phyloP scores from a whole-genome alignment of 64 coral and sea anemone species.

The Stichodactyla helianthus region DNA sequence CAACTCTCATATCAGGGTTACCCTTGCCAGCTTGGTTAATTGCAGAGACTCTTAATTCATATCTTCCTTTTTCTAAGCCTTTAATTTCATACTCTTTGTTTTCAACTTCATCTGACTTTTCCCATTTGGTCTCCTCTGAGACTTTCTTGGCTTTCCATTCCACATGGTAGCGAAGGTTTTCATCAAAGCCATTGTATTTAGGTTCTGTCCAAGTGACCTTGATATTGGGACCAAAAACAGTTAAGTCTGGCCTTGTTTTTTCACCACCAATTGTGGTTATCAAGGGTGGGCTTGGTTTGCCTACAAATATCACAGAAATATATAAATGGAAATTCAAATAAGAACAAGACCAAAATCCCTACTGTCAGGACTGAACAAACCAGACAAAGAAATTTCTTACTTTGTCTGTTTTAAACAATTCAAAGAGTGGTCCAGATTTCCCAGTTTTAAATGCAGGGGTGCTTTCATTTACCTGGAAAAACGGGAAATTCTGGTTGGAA shows the following conservation, averaged over 20 bases:
- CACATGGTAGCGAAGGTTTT: slow-evolving; percentile 16
- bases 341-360: too few relatives aligned
- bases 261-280: slow-evolving; percentile 12
- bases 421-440: too few relatives aligned
- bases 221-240: slow-evolving; percentile 8
- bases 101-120: not conserved
- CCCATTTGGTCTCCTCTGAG: not conserved
- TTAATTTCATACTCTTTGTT: not conserved
- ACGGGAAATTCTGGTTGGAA: too few relatives aligned
- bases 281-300: slow-evolving; percentile 17
- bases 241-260: not conserved
- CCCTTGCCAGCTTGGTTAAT: slow-evolving; percentile 1
- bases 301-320: not conserved
- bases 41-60: slow-evolving; percentile 29
- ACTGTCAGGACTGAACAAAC: too few relatives aligned
- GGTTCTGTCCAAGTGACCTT: slow-evolving; percentile 27
- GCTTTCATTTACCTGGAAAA: too few relatives aligned
- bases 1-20: slow-evolving; percentile 7
- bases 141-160: slow-evolving; percentile 19
- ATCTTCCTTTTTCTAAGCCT: not conserved
- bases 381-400: too few relatives aligned
- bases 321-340: not conserved
- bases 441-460: too few relatives aligned
- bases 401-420: too few relatives aligned
- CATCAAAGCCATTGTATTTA: slow-evolving; percentile 23